phyloP scores from a whole-genome alignment of 2,797 vertebrate genomes.

The Parambassis ranga region DNA sequence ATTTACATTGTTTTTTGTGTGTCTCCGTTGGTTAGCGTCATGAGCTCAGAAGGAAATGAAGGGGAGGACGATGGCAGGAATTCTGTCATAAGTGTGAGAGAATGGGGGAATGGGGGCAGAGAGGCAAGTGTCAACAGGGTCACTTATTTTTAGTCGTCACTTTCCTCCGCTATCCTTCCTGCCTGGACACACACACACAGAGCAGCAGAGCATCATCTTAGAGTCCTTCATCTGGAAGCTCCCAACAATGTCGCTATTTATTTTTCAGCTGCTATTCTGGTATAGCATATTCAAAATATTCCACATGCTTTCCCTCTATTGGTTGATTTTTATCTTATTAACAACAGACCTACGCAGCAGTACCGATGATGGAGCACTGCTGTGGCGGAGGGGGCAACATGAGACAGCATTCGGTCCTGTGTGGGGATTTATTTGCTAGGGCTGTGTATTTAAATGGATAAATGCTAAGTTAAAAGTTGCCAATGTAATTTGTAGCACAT shows the following conservation, averaged over 20 bases:
- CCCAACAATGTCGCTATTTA: not conserved
- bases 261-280: conserved; percentile 9
- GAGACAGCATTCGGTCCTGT: not conserved
- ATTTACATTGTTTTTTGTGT: not conserved
- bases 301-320: conserved; percentile 5
- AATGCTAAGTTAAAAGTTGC: not conserved
- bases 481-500: no score
- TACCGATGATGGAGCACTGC: not conserved
- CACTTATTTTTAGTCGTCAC: conserved; percentile 57
- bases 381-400: not conserved
- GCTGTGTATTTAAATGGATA: not conserved
- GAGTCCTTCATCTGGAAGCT: not conserved
- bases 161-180: conserved; percentile 49
- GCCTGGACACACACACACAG: conserved; percentile 7
- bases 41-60: conserved; percentile 18
- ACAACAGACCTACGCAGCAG: conserved; percentile 5
- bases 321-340: conserved; percentile 33
- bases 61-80: conserved; percentile 50
- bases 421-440: not conserved
- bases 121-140: conserved; percentile 51
- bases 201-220: not conserved
- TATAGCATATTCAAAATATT: conserved; percentile 5
- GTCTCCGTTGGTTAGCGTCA: conserved; percentile 5
- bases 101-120: conserved; percentile 38
- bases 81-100: conserved; percentile 35